Evolutionary conservation across 2,113 vertebrate genomes (phyloP), one percentile per base, ranked within the genome.

Genomic region (Lucifuga dentata): DNA sequence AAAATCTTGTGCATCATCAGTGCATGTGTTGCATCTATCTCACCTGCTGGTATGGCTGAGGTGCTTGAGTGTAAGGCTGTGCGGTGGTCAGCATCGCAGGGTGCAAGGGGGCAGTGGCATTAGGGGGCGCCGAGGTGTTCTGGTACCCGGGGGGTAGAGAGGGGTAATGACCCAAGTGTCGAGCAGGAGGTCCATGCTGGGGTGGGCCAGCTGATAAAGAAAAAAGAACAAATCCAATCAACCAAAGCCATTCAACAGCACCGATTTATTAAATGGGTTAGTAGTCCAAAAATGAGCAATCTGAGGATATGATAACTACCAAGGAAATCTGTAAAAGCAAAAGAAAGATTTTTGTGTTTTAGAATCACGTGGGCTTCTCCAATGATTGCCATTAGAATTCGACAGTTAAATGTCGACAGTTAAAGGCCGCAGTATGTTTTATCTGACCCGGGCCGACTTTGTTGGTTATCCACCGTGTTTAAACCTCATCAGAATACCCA

Each of bases 111-210:
- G 93, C 43, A 32, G 88, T 1, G 26, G 58, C 60, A 55, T 76
- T 88, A 1, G 79, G 81, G 0, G 94, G 79, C 16, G 81, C 56
- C 2, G 90, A 7, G 52, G 88, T 73, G 78, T 93, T 97, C 87
- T 97, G 95, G 85, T 98, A 98, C 73, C 95, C 95, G 4, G 94
- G 96, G 10, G 94, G 95, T 46, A 98, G 91, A 39, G 95, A 88
- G 16, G 96, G 96, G 90, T 98, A 99, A 87, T 93, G 94, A 2
- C 94, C 93, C 84, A 95, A 90, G 48, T 84, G 93, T 68, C 92
- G 93, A 56, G 88, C 93, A 16, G 91, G 79, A 38, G 93, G 92
- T 23, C 91, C 88, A 41, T 93, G 93, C 0, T 92, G 91, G 69
- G 92, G 85, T 3, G 74, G 76, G n/a, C 89, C 88, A 63, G 82